phyloP scores from a whole-genome alignment of 1,140 invertebrate genomes.

The Rhyzopertha dominica region DNA sequence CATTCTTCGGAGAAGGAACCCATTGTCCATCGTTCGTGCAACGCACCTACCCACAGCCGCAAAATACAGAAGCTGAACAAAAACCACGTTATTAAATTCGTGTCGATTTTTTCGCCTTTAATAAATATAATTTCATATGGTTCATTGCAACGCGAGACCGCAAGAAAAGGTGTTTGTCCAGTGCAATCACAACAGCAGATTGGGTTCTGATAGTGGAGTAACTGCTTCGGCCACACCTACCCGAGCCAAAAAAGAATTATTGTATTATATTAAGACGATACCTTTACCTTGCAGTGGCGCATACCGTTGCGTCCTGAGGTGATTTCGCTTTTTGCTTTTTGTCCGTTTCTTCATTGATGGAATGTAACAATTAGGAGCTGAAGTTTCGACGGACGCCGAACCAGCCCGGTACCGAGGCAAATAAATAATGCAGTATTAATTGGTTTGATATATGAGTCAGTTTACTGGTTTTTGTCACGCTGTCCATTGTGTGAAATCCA shows the following conservation, averaged over 20 bases:
- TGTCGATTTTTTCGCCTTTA: conserved; percentile 3
- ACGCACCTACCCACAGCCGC: conserved; percentile 4
- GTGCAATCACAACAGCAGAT: conserved; percentile 14
- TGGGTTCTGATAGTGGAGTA: conserved; percentile 13
- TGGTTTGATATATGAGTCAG: no score
- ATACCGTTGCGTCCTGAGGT: conserved; percentile 12
- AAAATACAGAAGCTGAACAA: conserved; percentile 4
- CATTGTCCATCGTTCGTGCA: conserved; percentile 4
- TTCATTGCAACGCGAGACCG: no score
- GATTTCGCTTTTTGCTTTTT: conserved; percentile 9
- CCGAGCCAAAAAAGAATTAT: conserved; percentile 9
- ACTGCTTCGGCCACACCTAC: conserved; percentile 11
- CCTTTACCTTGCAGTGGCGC: conserved; percentile 12
- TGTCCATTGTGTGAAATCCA: no score
- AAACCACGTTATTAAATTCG: conserved; percentile 6
- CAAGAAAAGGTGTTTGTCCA: no score
- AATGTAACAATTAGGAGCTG: not conserved
- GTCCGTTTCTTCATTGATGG: conserved; percentile 1
- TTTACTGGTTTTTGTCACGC: no score
- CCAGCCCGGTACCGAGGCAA: no score
- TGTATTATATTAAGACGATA: conserved; percentile 16
- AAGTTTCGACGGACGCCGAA: no score
- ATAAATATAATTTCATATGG: conserved; percentile 12
- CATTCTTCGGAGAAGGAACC: not conserved
- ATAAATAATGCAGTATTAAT: no score